phyloP scores from a whole-genome alignment of 2,113 vertebrate genomes.

The Ia io region DNA sequence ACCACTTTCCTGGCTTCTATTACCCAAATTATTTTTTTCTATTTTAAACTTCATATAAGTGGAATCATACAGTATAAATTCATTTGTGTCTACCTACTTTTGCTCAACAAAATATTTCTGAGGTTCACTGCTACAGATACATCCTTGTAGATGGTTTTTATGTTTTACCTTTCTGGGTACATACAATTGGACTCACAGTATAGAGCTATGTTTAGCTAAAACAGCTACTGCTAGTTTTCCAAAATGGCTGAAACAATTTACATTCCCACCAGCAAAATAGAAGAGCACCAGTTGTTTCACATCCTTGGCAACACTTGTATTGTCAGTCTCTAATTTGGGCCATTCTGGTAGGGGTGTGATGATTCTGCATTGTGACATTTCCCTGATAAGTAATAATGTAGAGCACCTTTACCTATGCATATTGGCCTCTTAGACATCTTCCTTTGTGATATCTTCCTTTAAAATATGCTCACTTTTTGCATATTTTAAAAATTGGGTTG shows the following conservation, averaged over 20 bases:
- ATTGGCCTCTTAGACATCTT: not conserved
- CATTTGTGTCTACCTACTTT: not conserved
- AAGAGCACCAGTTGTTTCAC: not conserved
- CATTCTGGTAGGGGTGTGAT: not conserved
- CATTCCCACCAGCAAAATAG: not conserved
- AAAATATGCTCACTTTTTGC: not conserved
- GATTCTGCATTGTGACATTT: not conserved
- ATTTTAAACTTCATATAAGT: constrained; percentile 6
- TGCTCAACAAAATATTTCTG: not conserved
- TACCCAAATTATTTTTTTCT: not conserved
- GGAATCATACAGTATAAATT: not conserved
- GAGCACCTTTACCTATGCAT: not conserved
- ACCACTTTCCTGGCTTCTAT: not conserved
- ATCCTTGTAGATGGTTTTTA: not conserved
- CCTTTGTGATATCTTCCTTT: not conserved
- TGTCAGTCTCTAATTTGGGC: not conserved
- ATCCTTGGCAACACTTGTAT: not conserved
- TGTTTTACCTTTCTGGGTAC: not conserved
- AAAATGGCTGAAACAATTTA: not conserved
- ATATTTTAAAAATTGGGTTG: not conserved
- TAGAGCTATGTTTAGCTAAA: not conserved
- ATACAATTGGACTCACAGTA: not conserved
- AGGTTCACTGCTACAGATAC: not conserved
- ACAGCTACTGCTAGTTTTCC: not conserved
- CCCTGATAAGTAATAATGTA: not conserved